Evolutionary conservation across 30 jellyfish, hydroid and myxozoan genomes (phyloP).

Genomic region (Morbakka virulenta): DNA sequence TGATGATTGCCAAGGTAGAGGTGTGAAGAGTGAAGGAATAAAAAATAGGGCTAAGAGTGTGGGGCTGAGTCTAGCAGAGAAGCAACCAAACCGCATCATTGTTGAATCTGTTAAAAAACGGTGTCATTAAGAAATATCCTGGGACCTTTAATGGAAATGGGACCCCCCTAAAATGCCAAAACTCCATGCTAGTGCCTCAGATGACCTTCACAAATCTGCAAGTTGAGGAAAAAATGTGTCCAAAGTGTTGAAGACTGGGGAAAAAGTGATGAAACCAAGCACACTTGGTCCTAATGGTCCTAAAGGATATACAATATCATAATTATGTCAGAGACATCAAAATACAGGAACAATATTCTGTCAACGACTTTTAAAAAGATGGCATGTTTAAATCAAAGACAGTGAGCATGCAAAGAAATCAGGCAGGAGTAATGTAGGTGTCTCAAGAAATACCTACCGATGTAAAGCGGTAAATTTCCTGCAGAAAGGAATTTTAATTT

Average conservation of each 20-base stretch:
- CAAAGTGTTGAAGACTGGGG: not conserved
- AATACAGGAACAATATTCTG: not conserved
- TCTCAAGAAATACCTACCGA: not conserved
- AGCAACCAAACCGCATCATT: not conserved
- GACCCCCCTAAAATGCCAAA: too few relatives aligned
- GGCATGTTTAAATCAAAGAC: not conserved
- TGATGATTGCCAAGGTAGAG: conserved; percentile 14
- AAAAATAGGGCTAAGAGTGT: conserved; percentile 37
- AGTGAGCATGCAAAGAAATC: not conserved
- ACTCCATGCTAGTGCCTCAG: not conserved
- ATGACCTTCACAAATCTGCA: not conserved
- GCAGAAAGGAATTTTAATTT: not conserved
- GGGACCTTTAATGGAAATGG: not conserved
- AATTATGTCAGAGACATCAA: not conserved
- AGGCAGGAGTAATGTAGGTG: not conserved
- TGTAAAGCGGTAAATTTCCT: not conserved
- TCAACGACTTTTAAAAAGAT: not conserved
- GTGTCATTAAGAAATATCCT: not conserved
- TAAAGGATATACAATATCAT: not conserved
- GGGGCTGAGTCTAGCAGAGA: conserved; percentile 33
- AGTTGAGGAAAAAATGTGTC: not conserved
- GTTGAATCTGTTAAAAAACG: not conserved
- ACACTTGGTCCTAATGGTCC: not conserved
- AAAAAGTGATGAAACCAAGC: not conserved
- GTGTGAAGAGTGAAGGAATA: conserved; percentile 43